Evolutionary conservation across 2,113 vertebrate species (phyloP).

Genomic region (Anthoscopus minutus): DNA sequence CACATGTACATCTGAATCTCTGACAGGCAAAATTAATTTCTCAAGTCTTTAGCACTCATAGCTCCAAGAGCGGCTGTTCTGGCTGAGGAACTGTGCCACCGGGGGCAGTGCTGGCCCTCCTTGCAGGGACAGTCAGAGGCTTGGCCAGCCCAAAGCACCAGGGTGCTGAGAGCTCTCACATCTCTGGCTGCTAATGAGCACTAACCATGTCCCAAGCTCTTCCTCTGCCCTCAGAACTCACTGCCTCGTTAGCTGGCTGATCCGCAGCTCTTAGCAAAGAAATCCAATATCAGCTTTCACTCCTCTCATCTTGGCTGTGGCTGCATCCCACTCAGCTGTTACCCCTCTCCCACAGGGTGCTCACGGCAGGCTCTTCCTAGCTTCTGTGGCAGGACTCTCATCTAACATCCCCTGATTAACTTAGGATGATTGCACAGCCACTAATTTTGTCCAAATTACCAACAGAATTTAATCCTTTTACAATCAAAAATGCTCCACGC

Average conservation of each 20-base stretch:
- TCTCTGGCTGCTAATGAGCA: conserved; percentile 1
- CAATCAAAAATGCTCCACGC: accelerated
- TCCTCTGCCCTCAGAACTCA: conserved; percentile 1
- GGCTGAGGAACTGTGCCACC: not conserved
- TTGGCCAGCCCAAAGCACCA: not conserved
- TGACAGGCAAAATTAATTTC: conserved; percentile 68
- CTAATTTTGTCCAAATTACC: not conserved
- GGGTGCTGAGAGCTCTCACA: not conserved
- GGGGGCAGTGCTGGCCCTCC: not conserved
- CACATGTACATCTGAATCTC: conserved; percentile 19
- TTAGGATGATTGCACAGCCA: not conserved
- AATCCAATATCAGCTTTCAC: not conserved
- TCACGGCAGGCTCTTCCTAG: not conserved
- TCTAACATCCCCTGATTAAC: not conserved
- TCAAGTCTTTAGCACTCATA: conserved; percentile 51
- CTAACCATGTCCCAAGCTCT: not conserved
- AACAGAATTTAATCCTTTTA: not conserved
- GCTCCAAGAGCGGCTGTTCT: conserved; percentile 23
- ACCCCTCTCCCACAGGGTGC: not conserved
- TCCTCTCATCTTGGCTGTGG: not conserved
- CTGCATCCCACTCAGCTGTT: not conserved
- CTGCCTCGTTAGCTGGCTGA: conserved; percentile 10
- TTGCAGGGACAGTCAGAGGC: not conserved
- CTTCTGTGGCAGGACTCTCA: not conserved
- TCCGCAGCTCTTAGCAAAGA: not conserved